A percentile compares a stretch with the other conserved stretches of the same genome.
These are phyloP conservation scores for Plebejus argus DNA, from an alignment of 2,888 invertebrate species.

Conservation along the genomic window DNA sequence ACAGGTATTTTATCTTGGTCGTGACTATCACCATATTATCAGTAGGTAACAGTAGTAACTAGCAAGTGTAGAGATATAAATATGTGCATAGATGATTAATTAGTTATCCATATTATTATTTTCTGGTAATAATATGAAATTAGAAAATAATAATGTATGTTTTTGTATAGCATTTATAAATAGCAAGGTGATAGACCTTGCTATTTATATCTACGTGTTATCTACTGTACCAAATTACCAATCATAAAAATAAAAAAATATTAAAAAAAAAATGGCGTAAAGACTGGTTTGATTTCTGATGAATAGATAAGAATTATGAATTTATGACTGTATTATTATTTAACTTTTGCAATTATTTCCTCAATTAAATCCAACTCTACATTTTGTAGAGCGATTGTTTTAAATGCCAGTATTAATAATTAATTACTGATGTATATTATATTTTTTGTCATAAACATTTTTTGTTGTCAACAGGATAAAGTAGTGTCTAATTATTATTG, in stretches of 20 bases:
- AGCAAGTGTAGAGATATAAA: background rate
- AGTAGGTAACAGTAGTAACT: background rate
- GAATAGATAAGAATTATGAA: background rate
- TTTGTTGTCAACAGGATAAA: background rate
- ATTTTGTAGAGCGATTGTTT: constrained; percentile 13
- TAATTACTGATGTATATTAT: background rate
- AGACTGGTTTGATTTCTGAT: background rate
- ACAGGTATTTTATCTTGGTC: background rate
- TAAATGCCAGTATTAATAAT: background rate
- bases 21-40: constrained; percentile 6
- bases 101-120: background rate
- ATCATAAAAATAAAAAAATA: background rate
- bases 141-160: too few species aligned
- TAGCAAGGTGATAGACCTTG: background rate
- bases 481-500: too few species aligned
- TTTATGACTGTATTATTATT: background rate
- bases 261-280: background rate
- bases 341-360: constrained; percentile 5
- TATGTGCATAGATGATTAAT: background rate
- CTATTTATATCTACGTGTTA: background rate
- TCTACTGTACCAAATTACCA: background rate
- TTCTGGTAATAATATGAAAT: background rate
- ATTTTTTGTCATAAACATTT: background rate
- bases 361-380: background rate
- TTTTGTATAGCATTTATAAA: background rate